Base-by-base conservation (phyloP, 1,140 invertebrate species). In the Streblospio benedicti region DNA sequence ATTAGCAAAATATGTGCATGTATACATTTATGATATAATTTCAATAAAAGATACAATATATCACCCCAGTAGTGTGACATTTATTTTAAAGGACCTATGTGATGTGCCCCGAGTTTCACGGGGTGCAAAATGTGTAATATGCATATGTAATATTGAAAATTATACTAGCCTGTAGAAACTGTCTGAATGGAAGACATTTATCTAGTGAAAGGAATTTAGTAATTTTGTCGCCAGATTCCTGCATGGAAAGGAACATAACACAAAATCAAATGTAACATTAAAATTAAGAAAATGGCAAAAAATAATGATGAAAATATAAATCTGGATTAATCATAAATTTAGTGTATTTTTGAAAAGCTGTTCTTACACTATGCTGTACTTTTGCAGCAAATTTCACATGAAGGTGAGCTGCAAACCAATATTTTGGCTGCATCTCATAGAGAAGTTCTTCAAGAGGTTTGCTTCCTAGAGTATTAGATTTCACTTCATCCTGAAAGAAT, bases 361-460 rank as follows among this genome's bases (percentile, higher is more conserved):
- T 25, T 9, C 9, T 62, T 68, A 73, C 74, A 59, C 78, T 69
- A 77, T 93, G 90, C 28, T 83, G 80, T 9, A 97, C 83, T 4
- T 91, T 53, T 4, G 95, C 95, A 38, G 88, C 84, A 82, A 95
- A 99, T 80, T 95, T 92, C 65, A 90, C 91, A 79, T 99, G 96
- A 45, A 99, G 81, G 83, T 99, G 96, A 45, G 93, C 96, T 49
- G 95, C 81, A 81, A 99, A 99, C 94, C 94, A 99, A 78, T 91
- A 93, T 0, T 80, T 78, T 18, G 96, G 96, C 73, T 90, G 83
- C 43, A 98, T 71, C 35, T 81, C 69, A 50, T 85, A 74, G 1
- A 99, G 75, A 14, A 99, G 73, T 65, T 93, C 87, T 76, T 87
- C 85, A 35, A 84, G 83, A 30, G 91, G 87, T 38, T 85, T 83